These are phyloP conservation scores for Pollimyrus isidori DNA, from an alignment of 2,113 vertebrate species.

Conservation along the genomic window DNA sequence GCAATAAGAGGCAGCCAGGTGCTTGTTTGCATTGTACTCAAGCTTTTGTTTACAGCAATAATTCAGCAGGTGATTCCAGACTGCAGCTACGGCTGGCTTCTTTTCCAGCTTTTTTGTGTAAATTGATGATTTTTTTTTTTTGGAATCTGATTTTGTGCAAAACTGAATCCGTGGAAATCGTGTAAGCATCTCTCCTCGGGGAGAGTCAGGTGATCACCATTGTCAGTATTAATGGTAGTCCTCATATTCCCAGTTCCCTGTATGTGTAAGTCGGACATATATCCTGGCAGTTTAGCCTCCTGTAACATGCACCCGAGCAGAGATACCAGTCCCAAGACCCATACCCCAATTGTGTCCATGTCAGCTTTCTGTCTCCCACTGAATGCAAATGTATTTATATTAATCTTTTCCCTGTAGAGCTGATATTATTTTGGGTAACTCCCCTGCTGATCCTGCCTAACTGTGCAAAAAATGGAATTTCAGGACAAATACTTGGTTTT, in stretches of 20 bases:
- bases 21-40: not conserved
- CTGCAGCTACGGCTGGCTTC: not conserved
- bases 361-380: not conserved
- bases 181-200: not conserved
- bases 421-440: not conserved
- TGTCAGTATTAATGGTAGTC: not conserved
- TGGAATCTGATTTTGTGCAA: not conserved
- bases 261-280: not conserved
- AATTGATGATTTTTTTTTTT: not conserved
- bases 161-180: not conserved
- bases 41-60: not conserved
- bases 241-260: not conserved
- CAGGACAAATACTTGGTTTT: not conserved
- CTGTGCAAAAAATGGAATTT: not conserved
- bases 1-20: not conserved
- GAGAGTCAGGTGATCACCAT: not conserved
- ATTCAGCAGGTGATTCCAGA: not conserved
- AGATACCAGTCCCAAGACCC: not conserved
- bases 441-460: not conserved
- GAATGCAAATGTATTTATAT: not conserved
- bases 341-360: constrained; percentile 3
- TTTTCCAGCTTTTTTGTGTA: not conserved
- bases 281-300: not conserved
- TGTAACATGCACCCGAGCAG: not conserved
- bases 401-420: not conserved